A percentile compares a stretch with the other conserved stretches of the same genome.
Conservation (phyloP, 2,797 vertebrate genomes). For the Chiloscyllium punctatum region DNA sequence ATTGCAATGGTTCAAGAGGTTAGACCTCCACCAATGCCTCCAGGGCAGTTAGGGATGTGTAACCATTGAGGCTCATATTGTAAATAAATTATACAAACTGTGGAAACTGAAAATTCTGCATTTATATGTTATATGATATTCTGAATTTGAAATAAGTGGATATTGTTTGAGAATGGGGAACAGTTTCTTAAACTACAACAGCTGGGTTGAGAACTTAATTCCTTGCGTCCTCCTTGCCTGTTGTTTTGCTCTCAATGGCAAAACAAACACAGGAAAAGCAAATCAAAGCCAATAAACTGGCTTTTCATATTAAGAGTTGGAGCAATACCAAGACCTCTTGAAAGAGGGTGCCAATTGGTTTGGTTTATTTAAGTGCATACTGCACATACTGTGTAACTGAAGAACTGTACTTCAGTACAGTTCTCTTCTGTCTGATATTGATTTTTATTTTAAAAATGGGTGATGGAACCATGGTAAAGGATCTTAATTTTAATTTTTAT, state of each 20-base stretch:
- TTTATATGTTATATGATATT: not conserved
- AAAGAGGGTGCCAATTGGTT: constrained; percentile 14
- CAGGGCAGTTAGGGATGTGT: too few species aligned
- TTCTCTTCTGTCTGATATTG: not conserved
- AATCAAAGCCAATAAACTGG: not conserved
- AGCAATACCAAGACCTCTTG: constrained; percentile 1
- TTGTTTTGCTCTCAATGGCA: not conserved
- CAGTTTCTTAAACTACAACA: not conserved
- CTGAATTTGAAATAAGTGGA: not conserved
- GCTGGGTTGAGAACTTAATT: not conserved
- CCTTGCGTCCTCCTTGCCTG: not conserved
- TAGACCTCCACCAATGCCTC: too few species aligned
- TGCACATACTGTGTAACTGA: not conserved
- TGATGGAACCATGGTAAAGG: not conserved
- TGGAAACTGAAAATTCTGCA: not conserved
- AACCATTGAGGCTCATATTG: too few species aligned
- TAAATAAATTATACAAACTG: not conserved
- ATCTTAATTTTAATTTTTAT: constrained; percentile 6
- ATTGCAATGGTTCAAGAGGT: too few species aligned
- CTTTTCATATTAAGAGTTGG: constrained; percentile 13
- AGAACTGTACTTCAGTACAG: not conserved
- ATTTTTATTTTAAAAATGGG: not conserved
- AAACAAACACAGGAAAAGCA: constrained; percentile 20
- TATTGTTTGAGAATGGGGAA: not conserved
- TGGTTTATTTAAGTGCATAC: not conserved